Evolutionary conservation across 2,797 vertebrate genomes (phyloP).

Genomic region (Rhyacichthys aspro): DNA sequence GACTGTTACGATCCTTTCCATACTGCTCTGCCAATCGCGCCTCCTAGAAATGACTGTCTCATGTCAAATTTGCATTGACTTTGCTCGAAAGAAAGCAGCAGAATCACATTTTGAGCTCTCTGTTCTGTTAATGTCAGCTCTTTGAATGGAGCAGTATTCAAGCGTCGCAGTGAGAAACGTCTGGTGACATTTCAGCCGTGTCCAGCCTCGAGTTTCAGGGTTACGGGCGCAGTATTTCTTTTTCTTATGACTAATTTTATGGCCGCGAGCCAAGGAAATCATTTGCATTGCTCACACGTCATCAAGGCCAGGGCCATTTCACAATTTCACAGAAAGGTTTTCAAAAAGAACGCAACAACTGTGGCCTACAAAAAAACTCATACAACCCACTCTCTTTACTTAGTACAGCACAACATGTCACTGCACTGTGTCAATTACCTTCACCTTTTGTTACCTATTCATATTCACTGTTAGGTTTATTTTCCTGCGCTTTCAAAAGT

Average conservation of each 20-base stretch:
- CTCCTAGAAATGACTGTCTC: background rate
- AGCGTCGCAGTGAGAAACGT: too few relatives aligned
- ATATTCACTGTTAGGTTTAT: too few relatives aligned
- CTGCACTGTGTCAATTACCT: background rate
- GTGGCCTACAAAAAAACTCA: background rate
- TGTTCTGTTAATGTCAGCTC: background rate
- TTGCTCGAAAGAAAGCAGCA: background rate
- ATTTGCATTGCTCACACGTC: background rate
- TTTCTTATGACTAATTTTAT: background rate
- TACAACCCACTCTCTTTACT: background rate
- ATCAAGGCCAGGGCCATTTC: background rate
- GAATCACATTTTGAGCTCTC: background rate
- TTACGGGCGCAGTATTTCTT: background rate
- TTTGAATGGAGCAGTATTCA: background rate
- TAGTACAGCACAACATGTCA: background rate
- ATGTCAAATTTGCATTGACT: background rate
- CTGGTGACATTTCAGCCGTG: background rate
- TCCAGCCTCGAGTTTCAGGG: background rate
- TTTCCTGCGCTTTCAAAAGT: too few relatives aligned
- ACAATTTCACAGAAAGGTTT: background rate
- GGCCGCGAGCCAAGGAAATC: background rate
- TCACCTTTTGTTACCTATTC: background rate
- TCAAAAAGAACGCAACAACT: too few relatives aligned
- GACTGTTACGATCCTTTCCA: background rate
- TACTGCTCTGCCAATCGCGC: background rate